phyloP scores from a whole-genome alignment of 2,888 invertebrate genomes.

The Rotaria sp. region DNA sequence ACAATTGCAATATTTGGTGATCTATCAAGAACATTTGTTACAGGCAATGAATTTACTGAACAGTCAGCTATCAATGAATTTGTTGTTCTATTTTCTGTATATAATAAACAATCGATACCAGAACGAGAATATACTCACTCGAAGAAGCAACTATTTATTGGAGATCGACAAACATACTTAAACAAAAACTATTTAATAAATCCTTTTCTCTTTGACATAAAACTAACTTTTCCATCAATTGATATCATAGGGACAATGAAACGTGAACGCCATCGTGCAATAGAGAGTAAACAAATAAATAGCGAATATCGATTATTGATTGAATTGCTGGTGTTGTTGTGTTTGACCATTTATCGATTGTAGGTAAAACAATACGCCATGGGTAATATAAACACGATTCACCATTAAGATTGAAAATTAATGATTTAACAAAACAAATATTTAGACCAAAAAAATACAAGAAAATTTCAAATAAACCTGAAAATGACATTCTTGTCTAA shows the following conservation, averaged over 20 bases:
- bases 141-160: constrained; percentile 69
- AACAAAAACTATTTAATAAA: constrained; percentile 40
- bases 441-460: neutral
- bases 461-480: constrained; percentile 46
- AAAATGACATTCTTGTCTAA: constrained; percentile 64
- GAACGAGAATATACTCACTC: constrained; percentile 67
- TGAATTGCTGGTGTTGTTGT: neutral
- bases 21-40: constrained; percentile 42
- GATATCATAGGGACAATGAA: constrained; percentile 72
- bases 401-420: constrained; percentile 63
- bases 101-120: constrained; percentile 60
- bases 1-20: constrained; percentile 33
- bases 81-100: constrained; percentile 48
- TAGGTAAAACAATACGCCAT: constrained; percentile 36
- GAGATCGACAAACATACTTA: constrained; percentile 61
- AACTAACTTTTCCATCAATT: constrained; percentile 64
- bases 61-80: constrained; percentile 29
- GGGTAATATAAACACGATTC: constrained; percentile 47
- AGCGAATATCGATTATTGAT: constrained; percentile 60
- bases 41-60: neutral
- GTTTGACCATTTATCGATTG: neutral
- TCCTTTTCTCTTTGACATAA: neutral
- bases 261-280: constrained; percentile 68
- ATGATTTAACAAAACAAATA: constrained; percentile 47
- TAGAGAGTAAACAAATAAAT: constrained; percentile 64